Base-by-base conservation (phyloP, 2,113 vertebrate genomes). In the Australoheros scitulus region DNA sequence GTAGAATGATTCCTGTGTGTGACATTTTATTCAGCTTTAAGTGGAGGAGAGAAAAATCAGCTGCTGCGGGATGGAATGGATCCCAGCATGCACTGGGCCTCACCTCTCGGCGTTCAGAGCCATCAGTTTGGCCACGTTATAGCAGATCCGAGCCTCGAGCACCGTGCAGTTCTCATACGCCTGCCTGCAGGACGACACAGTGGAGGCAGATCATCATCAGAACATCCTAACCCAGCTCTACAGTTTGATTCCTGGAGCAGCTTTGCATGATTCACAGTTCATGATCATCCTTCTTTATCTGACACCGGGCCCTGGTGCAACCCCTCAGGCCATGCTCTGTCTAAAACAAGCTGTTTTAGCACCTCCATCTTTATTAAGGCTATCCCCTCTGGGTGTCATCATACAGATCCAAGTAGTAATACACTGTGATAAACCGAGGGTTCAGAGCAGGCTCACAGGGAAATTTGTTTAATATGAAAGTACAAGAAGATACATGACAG, bases 91-190 rank as follows among this genome's bases (percentile, higher is more conserved):
- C 80, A 79, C 64, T 6, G 58, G 43, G 18, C 15, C 81, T 85
- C 64, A 91, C 89, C 91, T 90, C 85, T 92, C 93, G 1, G 96
- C 97, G 2, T 98, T 98, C 0, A 99, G 96, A 72, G 97, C 94
- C 98, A 99, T 99, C 10, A 99, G 95, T 17, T 96, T 97, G 79
- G 98, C 97, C 90, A 99, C 98, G 0, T 99, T 97, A 90, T 99
- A 99, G 87, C 98, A 99, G 10, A 97, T 97, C 4, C 97, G 97
- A 5, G 98, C 98, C 92, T 99, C 98, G 38, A 98, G 94, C 11
- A 99, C 98, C 0, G 95, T 97, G 93, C 98, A 99, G 93, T 98
- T 98, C 91, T 97, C 92, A 2, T 99, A 99, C 18, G 97, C 98
- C 91, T 99, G 98, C 87, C 98, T 99, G 95, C 0, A 89, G 20